Conservation (phyloP, 2,797 vertebrate genomes). For the Cossypha heuglini region DNA sequence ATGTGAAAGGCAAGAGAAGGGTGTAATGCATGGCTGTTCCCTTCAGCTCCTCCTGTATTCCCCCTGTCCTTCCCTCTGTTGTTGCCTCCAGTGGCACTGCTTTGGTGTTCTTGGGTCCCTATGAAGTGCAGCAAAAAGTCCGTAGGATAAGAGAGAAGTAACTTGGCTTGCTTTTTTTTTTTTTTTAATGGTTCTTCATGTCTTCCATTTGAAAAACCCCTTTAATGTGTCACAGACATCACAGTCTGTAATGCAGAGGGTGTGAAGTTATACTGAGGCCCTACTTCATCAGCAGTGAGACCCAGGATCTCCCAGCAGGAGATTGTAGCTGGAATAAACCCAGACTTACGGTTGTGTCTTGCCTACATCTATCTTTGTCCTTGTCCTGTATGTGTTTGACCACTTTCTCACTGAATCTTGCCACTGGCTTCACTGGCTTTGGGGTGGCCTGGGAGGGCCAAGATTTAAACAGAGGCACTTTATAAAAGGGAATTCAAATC, state of each 20-base stretch:
- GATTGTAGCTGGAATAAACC: neutral
- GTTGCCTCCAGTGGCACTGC: conserved; percentile 14
- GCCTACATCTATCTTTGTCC: neutral
- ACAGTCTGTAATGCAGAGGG: conserved; percentile 16
- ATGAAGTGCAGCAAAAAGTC: neutral
- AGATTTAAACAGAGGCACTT: neutral
- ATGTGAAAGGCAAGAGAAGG: conserved; percentile 50
- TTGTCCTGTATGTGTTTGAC: neutral
- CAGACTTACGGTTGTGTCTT: neutral
- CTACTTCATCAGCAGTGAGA: neutral
- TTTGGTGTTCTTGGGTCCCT: conserved; percentile 19
- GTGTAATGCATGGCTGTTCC: conserved; percentile 58
- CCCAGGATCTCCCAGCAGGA: neutral
- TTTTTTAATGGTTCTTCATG: neutral
- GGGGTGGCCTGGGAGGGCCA: neutral
- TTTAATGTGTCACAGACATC: neutral
- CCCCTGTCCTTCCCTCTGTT: neutral
- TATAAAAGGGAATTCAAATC: neutral
- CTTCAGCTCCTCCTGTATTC: neutral
- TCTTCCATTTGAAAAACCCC: neutral
- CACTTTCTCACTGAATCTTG: neutral
- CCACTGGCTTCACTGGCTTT: neutral
- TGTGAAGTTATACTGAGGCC: conserved; percentile 1
- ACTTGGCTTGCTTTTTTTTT: neutral
- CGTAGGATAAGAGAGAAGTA: neutral